Percentiles rank a stretch among this genome's conserved stretches.
Evolutionary conservation across 64 coral and sea anemone genomes (phyloP).

Genomic region (Montipora cactus): DNA sequence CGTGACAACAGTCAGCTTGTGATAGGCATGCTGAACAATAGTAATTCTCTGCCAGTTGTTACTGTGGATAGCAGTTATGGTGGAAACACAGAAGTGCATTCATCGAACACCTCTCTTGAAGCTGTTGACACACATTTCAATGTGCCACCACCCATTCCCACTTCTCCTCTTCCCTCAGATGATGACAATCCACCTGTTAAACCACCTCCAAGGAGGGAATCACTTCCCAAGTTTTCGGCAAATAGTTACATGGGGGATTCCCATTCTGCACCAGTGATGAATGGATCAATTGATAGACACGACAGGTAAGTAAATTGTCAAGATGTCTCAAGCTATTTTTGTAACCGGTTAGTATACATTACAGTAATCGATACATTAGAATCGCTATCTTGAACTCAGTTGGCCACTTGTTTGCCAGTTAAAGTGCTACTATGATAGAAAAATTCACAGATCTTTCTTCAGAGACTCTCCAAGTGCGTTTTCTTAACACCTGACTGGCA

Average conservation of each 20-base stretch:
- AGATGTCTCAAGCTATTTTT: neutral
- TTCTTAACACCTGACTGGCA: no score
- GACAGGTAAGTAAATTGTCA: conserved; percentile 51
- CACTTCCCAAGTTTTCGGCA: conserved; percentile 39
- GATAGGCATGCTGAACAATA: conserved; percentile 60
- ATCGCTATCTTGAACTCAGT: no score
- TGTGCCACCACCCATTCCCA: conserved; percentile 79
- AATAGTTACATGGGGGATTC: conserved; percentile 8
- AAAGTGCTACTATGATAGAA: no score
- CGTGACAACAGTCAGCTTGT: conserved; percentile 87
- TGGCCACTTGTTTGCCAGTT: no score
- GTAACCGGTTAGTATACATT: no score
- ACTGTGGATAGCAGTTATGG: neutral
- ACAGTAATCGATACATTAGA: no score
- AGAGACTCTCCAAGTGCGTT: no score
- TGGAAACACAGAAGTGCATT: neutral
- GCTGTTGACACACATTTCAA: conserved; percentile 21
- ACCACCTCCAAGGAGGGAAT: conserved; percentile 60
- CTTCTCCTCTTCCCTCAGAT: conserved; percentile 88
- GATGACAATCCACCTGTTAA: conserved; percentile 59
- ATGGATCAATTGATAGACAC: conserved; percentile 11
- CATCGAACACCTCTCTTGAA: neutral
- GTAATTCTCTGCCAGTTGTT: neutral
- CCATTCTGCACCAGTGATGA: conserved; percentile 10
- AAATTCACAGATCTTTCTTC: no score